Conservation (phyloP, 2,797 vertebrate genomes). For the Sparus aurata region DNA sequence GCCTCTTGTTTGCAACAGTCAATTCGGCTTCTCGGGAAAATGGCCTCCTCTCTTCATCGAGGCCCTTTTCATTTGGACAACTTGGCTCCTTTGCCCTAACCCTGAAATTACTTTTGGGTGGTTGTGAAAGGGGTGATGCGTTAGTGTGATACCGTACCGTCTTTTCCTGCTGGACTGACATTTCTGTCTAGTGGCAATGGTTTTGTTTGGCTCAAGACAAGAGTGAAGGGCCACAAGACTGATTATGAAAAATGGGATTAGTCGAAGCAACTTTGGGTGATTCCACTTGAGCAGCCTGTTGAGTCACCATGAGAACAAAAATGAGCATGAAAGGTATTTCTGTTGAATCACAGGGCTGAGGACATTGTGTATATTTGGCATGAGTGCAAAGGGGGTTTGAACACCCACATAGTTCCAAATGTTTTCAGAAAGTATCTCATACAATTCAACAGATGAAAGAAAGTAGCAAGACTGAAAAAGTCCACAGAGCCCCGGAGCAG, state of each 20-base stretch:
- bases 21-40: slow-evolving; percentile 79
- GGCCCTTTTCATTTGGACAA: slow-evolving; percentile 82
- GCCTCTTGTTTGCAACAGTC: slow-evolving; percentile 83
- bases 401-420: neutral
- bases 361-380: neutral
- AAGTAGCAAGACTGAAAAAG: too few species aligned
- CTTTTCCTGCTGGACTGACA: slow-evolving; percentile 61
- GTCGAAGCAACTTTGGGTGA: neutral
- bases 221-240: neutral
- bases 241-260: slow-evolving; percentile 40
- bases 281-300: slow-evolving; percentile 3
- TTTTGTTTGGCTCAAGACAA: slow-evolving; percentile 41
- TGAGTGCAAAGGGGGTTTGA: neutral
- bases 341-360: neutral
- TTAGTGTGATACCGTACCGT: slow-evolving; percentile 54
- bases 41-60: slow-evolving; percentile 79
- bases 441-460: neutral
- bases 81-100: slow-evolving; percentile 80
- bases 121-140: slow-evolving; percentile 70
- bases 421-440: neutral
- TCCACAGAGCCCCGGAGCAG: too few species aligned
- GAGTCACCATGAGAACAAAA: neutral
- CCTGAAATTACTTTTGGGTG: slow-evolving; percentile 82
- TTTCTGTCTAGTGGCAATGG: slow-evolving; percentile 35
- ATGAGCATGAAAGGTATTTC: neutral